Evolutionary conservation across 2,113 vertebrate species (phyloP).

Genomic region (Nansenia antarctica): DNA sequence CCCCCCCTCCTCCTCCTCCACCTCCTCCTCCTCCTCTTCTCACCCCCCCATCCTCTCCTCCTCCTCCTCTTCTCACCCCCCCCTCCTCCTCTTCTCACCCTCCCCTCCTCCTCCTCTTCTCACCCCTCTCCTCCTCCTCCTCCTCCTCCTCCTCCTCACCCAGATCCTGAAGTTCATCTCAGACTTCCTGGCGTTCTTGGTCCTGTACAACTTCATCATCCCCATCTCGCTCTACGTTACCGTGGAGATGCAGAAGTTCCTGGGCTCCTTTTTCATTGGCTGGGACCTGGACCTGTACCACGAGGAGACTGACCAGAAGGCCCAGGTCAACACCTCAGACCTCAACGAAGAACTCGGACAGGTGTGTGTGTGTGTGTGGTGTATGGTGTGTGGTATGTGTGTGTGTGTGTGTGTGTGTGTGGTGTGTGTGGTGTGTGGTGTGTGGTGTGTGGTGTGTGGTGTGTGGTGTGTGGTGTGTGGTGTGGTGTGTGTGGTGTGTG

Average conservation of each 20-base stretch:
- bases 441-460: no score
- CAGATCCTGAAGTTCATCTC: slow-evolving; percentile 97
- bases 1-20: background rate
- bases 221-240: slow-evolving; percentile 98
- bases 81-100: background rate
- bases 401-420: background rate
- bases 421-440: slow-evolving; percentile 95
- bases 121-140: background rate
- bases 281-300: slow-evolving; percentile 99
- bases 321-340: slow-evolving; percentile 98
- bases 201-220: slow-evolving; percentile 98
- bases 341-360: slow-evolving; percentile 98
- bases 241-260: slow-evolving; percentile 99
- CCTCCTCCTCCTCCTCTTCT: background rate
- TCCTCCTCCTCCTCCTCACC: background rate
- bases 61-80: background rate
- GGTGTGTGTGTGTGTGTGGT: no score
- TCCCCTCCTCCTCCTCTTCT: slow-evolving; percentile 21
- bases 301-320: slow-evolving; percentile 92
- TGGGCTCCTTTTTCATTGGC: slow-evolving; percentile 97
- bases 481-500: no score
- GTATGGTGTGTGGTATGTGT: no score
- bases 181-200: slow-evolving; percentile 97
- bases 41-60: background rate
- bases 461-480: no score